Conservation (phyloP, 2,797 vertebrate species). For the Crocodylus rhombifer region DNA sequence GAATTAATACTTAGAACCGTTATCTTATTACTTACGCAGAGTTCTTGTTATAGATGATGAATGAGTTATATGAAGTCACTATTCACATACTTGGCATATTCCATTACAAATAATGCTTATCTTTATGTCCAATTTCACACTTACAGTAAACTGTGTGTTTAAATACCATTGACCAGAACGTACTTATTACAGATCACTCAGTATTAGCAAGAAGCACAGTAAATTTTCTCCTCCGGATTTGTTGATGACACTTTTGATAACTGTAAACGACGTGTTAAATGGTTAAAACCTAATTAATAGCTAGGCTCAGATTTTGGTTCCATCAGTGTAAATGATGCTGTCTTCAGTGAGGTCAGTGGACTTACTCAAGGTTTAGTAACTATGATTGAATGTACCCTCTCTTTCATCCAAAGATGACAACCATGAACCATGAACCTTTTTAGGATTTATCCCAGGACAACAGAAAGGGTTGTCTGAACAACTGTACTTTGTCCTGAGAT, state of each 20-base stretch:
- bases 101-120: background rate
- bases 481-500: no score
- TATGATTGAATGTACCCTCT: background rate
- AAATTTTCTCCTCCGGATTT: no score
- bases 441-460: no score
- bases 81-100: background rate
- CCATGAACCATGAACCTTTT: no score
- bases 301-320: background rate
- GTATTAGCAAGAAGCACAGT: no score
- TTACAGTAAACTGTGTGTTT: background rate
- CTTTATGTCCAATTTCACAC: background rate
- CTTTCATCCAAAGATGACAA: no score
- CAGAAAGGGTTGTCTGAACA: no score
- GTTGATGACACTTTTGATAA: no score
- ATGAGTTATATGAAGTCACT: accelerated
- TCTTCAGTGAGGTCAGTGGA: background rate
- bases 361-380: background rate
- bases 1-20: background rate
- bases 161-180: background rate
- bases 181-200: no score
- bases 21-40: background rate
- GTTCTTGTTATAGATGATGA: accelerated
- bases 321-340: accelerated
- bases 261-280: no score
- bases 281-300: no score